These are phyloP conservation scores for Catonia carolina DNA, from an alignment of 2,888 invertebrate genomes.

Conservation along the genomic window DNA sequence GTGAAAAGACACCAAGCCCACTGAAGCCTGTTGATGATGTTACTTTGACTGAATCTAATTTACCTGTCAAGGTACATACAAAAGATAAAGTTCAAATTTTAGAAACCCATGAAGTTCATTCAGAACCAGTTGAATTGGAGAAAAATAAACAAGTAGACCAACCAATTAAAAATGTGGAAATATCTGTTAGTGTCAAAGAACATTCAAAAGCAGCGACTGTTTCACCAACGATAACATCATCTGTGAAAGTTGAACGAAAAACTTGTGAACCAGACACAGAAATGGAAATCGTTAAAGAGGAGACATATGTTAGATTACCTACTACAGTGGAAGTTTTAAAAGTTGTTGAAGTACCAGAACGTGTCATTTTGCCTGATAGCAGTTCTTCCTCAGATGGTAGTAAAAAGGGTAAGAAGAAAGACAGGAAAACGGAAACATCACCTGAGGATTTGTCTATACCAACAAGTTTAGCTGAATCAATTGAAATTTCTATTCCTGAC, in stretches of 20 bases:
- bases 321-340: slow-evolving; percentile 38
- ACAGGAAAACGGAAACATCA: slow-evolving; percentile 35
- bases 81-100: too few relatives aligned
- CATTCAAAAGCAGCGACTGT: slow-evolving; percentile 12
- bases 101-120: too few relatives aligned
- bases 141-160: neutral
- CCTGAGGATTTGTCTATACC: slow-evolving; percentile 39
- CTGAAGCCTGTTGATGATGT: too few relatives aligned
- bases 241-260: slow-evolving; percentile 35
- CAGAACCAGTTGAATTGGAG: neutral
- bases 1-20: too few relatives aligned
- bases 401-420: slow-evolving; percentile 16
- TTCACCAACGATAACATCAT: slow-evolving; percentile 34
- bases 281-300: slow-evolving; percentile 31
- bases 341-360: slow-evolving; percentile 31
- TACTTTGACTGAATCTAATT: too few relatives aligned
- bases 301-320: slow-evolving; percentile 28
- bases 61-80: too few relatives aligned
- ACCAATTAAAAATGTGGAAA: slow-evolving; percentile 20
- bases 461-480: slow-evolving; percentile 50
- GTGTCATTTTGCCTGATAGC: slow-evolving; percentile 30
- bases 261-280: slow-evolving; percentile 31
- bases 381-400: slow-evolving; percentile 13
- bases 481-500: slow-evolving; percentile 48
- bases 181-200: slow-evolving; percentile 20